Conservation (phyloP, 2,113 vertebrate genomes). For the Oriolus oriolus region DNA sequence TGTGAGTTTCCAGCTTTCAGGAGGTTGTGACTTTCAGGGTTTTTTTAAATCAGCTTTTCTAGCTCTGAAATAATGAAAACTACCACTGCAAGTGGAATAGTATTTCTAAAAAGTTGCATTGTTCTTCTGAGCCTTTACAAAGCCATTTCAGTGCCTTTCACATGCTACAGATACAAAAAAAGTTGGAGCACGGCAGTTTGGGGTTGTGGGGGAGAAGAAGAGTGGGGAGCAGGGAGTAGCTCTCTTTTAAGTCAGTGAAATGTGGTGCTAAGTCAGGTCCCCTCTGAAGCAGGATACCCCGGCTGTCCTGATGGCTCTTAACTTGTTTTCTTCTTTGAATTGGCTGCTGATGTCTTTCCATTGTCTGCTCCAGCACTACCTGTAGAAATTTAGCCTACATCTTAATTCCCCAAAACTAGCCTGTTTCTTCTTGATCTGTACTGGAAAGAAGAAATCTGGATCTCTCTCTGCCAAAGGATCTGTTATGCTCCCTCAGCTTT, state of each 20-base stretch:
- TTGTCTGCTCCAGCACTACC: not conserved
- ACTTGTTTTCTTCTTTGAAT: not conserved
- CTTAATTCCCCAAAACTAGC: not conserved
- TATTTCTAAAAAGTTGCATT: not conserved
- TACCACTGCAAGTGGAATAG: not conserved
- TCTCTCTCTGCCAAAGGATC: not conserved
- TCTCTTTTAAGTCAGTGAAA: not conserved
- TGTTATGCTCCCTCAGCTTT: not conserved
- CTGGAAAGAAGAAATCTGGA: not conserved
- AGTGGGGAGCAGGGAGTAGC: too few species aligned
- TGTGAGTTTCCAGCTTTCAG: not conserved
- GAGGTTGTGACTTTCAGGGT: not conserved
- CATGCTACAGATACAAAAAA: not conserved
- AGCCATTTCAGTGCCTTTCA: not conserved
- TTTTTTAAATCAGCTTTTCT: not conserved
- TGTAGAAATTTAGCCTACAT: not conserved
- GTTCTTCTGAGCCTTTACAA: not conserved
- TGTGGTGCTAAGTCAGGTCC: not conserved
- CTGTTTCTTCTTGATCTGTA: not conserved
- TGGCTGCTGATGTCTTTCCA: not conserved
- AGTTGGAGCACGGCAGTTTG: not conserved
- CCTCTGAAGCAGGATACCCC: not conserved
- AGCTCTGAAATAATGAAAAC: not conserved
- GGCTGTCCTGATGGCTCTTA: not conserved
- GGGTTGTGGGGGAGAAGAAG: not conserved